These are phyloP conservation scores for Ellobius talpinus DNA, from an alignment of 2,113 vertebrate genomes.

Conservation along the genomic window DNA sequence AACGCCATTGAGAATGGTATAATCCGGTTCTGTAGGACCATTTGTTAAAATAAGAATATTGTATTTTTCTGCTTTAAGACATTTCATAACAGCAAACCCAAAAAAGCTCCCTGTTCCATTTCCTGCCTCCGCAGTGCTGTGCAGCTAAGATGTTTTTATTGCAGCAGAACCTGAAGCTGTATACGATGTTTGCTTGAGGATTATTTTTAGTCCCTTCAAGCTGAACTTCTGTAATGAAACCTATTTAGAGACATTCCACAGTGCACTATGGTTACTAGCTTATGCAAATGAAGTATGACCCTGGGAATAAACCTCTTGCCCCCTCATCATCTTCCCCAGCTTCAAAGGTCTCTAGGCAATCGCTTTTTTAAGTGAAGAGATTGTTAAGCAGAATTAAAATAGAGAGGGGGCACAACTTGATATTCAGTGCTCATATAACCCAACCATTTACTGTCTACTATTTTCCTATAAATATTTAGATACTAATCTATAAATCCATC, in stretches of 20 bases:
- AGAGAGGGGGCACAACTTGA: constrained; percentile 72
- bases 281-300: constrained; percentile 90
- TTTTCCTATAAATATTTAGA: constrained; percentile 77
- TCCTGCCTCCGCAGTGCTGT: constrained; percentile 89
- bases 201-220: constrained; percentile 90
- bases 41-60: constrained; percentile 87
- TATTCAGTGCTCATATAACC: constrained; percentile 61
- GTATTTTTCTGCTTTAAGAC: constrained; percentile 79
- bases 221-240: constrained; percentile 93
- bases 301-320: constrained; percentile 87
- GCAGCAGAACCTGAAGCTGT: constrained; percentile 90
- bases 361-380: constrained; percentile 83
- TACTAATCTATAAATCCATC: constrained; percentile 71
- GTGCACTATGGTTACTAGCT: constrained; percentile 88
- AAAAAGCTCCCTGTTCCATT: constrained; percentile 86
- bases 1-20: constrained; percentile 78
- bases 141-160: constrained; percentile 92
- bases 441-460: constrained; percentile 46
- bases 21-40: constrained; percentile 83
- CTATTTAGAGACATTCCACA: constrained; percentile 91
- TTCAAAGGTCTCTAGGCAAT: constrained; percentile 88
- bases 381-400: constrained; percentile 82
- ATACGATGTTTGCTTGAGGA: constrained; percentile 90
- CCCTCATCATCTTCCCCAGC: constrained; percentile 84
- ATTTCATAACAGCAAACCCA: constrained; percentile 81